Base-by-base conservation (phyloP, 2,113 vertebrate species). In the Xenopus borealis region DNA sequence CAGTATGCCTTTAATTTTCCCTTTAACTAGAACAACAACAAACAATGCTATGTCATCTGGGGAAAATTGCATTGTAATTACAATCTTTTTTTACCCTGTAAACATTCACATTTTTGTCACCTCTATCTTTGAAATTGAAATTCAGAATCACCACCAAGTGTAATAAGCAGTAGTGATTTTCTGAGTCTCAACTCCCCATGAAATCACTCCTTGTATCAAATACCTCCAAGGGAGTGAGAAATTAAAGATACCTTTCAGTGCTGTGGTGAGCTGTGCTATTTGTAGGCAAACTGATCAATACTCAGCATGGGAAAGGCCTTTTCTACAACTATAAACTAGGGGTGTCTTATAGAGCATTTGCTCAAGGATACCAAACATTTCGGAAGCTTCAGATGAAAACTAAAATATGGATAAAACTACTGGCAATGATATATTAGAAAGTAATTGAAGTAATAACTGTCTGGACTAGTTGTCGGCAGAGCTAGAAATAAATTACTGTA, bases 151-250 rank as follows among this genome's bases (percentile, higher is more conserved):
- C 75, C 78, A 80, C 44, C 65, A 72, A 50, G 45, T 66, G 55
- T 71, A 57, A 70, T 70, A 82, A 72, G 30, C 0, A 81, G 59
- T 71, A 64, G 78, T 78, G 17, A 16, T 66, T 71, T 81, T 70
- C 66, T 47, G 66, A 72, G 65, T 80, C 64, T 74, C 79, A 61
- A 62, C 71, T 53, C 27, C 11, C 70, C 20, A 16, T 17, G 62
- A 80, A 84, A 79, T 81, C 79, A 76, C 71, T 79, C 53, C 79
- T 73, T 69, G 59, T 81, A 82, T 81, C 82, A 79, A 80, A 80
- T 67, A 74, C 69, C 75, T 64, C 67, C 0, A 0, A 18, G 61
- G 64, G 63, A 81, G 70, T 50, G 50, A 78, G 78, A 80, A 80
- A 82, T 83, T 82, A 76, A 80, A 81, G 71, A 57, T 70, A 72